A percentile compares a stretch with the other conserved stretches of the same genome.
phyloP scores from a whole-genome alignment of 1,140 invertebrate species.

The Anastatus disparis region DNA sequence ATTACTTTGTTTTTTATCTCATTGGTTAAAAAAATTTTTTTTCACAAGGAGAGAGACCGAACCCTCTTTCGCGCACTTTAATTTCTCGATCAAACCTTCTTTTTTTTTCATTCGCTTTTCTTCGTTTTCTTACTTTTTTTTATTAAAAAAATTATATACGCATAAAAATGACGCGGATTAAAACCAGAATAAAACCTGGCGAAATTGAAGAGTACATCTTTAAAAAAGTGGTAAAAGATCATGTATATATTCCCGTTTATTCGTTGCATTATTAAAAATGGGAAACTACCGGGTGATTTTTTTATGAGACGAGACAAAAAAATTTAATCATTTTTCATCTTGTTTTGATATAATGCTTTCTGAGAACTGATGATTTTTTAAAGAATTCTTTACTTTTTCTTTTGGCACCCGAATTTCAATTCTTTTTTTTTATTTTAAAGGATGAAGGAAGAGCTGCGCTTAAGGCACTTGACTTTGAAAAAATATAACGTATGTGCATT shows the following conservation, averaged over 20 bases:
- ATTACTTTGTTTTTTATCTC: background rate
- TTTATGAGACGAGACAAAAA: background rate
- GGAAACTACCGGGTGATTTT: conserved; percentile 22
- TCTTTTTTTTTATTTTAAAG: conserved; percentile 4
- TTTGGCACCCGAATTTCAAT: conserved; percentile 30
- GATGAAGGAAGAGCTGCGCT: conserved; percentile 32
- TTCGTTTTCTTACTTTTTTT: too few species aligned
- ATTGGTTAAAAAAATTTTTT: conserved; percentile 35
- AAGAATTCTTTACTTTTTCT: background rate
- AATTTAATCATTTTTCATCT: too few species aligned
- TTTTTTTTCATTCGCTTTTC: conserved; percentile 11
- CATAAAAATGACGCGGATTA: conserved; percentile 31
- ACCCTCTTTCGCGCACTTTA: background rate
- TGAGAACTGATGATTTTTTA: background rate
- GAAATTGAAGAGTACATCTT: conserved; percentile 21
- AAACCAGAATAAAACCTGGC: conserved; percentile 22
- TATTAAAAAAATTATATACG: conserved; percentile 18
- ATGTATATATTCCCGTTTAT: background rate
- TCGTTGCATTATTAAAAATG: conserved; percentile 13
- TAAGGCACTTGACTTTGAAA: conserved; percentile 34
- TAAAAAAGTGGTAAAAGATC: conserved; percentile 29
- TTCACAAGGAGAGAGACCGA: conserved; percentile 14
- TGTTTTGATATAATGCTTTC: background rate
- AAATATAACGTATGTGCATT: too few species aligned
- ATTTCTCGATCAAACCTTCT: conserved; percentile 3